Percentiles rank a stretch among this genome's conserved stretches.
These are phyloP conservation scores for Deilephila porcellus DNA, from an alignment of 2,888 invertebrate genomes.

Conservation along the genomic window DNA sequence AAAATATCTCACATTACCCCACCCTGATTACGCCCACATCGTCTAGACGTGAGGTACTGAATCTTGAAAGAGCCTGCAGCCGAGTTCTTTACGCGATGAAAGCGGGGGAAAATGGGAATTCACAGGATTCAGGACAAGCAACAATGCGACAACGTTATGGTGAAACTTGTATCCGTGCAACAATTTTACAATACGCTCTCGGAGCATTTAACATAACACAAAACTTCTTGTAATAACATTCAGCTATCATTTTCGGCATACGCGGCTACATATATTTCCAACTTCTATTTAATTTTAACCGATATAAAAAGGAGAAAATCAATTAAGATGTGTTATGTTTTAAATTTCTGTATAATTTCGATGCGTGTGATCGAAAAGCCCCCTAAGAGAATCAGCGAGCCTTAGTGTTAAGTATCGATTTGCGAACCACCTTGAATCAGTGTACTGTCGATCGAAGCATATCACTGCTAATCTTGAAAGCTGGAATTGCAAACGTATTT, in stretches of 20 bases:
- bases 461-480: neutral
- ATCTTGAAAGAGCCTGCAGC: constrained; percentile 52
- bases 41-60: constrained; percentile 61
- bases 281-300: too few species aligned
- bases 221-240: too few species aligned
- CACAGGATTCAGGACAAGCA: constrained; percentile 32
- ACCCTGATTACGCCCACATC: constrained; percentile 36
- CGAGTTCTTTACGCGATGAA: constrained; percentile 42
- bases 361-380: too few species aligned
- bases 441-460: too few species aligned
- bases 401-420: too few species aligned
- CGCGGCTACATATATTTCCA: too few species aligned
- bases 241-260: too few species aligned
- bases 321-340: too few species aligned
- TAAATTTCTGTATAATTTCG: too few species aligned
- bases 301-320: too few species aligned
- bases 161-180: constrained; percentile 5
- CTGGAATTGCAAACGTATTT: neutral
- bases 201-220: neutral
- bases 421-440: too few species aligned
- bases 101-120: constrained; percentile 46
- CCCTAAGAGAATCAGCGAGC: too few species aligned
- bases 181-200: neutral
- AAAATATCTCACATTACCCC: neutral
- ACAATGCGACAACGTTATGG: constrained; percentile 17